Evolutionary conservation across 2,113 vertebrate species (phyloP), one percentile per base, ranked within the genome.

Genomic region (Mola mola): DNA sequence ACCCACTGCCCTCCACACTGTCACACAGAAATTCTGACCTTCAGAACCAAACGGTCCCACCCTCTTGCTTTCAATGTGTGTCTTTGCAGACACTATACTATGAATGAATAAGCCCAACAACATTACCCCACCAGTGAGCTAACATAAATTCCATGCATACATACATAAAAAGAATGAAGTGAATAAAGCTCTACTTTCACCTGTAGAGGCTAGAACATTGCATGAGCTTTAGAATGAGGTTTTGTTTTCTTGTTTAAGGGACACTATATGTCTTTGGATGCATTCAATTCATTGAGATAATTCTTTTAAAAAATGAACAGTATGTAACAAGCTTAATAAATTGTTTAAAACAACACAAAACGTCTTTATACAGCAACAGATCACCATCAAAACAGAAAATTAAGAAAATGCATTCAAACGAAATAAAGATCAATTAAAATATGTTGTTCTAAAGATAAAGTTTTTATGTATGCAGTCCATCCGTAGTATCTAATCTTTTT

Each of bases 1-100:
- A 62, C 19, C 51, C 58, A 66, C 65, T 42, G 37, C 16, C 24
- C 21, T 68, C 29, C 60, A 57, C 42, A 69, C 26, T 40, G 33
- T 16, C 4, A 47, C 25, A 57, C 2, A 37, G 19, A 42, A 40
- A 51, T 37, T 17, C 8, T 47, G 40, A 63, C 52, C 47, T 55
- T 52, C 52, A 69, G 34, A 66, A 49, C 65, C 17, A 31, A 33
- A 24, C 34, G n/a, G 17, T 65, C 19, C 46, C 73, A 66, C 48
- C 57, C 28, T 36, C 25, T 60, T 55, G 36, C 19, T 15, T 37
- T n/a, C n/a, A n/a, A n/a, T n/a, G n/a, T n/a, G n/a, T n/a, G n/a
- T n/a, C n/a, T n/a, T n/a, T n/a, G n/a, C n/a, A n/a, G n/a, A n/a
- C n/a, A n/a, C n/a, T n/a, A n/a, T n/a, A n/a, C n/a, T n/a, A n/a